These are phyloP conservation scores for Oopsacas minuta DNA, from an alignment of 37 sponge, comb jelly and placozoan species.

Conservation along the genomic window DNA sequence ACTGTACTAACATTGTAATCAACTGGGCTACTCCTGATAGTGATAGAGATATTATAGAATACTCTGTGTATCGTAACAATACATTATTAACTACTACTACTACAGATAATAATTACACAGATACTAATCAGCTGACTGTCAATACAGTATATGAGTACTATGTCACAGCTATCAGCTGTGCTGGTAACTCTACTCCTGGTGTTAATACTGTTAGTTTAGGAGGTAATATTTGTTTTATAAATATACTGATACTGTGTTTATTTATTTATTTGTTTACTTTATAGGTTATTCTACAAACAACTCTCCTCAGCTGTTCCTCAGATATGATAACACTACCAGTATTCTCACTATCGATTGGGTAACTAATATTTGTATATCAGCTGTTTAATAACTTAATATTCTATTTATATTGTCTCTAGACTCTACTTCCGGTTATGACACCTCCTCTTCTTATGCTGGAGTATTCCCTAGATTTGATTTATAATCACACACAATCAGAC, in stretches of 20 bases:
- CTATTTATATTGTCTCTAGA: neutral
- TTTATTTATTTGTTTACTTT: neutral
- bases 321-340: neutral
- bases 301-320: neutral
- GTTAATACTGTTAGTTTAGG: too few species aligned
- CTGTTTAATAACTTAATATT: neutral
- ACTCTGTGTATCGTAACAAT: too few species aligned
- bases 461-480: neutral
- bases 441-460: neutral
- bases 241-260: neutral
- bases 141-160: neutral
- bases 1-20: too few species aligned
- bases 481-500: neutral
- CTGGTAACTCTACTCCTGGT: too few species aligned
- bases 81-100: too few species aligned
- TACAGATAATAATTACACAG: too few species aligned
- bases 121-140: neutral
- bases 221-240: too few species aligned
- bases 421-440: neutral
- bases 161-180: neutral
- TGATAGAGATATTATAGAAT: too few species aligned
- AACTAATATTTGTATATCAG: neutral
- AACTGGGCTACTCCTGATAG: too few species aligned
- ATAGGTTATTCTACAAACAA: neutral
- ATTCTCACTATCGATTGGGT: neutral